Conservation (phyloP, 2,113 vertebrate species). For the Scopus umbretta region DNA sequence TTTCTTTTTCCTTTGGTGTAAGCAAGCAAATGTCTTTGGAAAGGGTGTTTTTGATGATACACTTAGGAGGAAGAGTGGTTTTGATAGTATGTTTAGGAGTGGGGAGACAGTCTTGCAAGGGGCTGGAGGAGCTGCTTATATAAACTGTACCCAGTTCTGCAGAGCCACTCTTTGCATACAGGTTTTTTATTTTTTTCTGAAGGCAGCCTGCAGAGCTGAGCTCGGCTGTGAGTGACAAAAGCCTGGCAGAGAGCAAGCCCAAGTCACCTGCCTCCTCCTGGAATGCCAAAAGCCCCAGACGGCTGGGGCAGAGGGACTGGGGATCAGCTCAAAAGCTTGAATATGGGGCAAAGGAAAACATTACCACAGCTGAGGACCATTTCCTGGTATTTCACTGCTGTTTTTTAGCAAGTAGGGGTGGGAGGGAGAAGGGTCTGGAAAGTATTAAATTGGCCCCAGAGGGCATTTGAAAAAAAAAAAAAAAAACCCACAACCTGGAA, state of each 20-base stretch:
- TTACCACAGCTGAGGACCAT: constrained; percentile 1
- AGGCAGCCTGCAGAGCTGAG: background rate
- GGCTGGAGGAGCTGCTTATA: background rate
- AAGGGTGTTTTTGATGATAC: background rate
- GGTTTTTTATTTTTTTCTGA: background rate
- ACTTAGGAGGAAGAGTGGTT: background rate
- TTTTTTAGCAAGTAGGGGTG: background rate
- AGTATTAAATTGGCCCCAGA: constrained; percentile 29
- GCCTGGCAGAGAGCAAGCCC: background rate
- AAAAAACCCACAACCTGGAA: background rate
- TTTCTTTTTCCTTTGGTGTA: background rate
- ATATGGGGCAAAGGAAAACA: background rate
- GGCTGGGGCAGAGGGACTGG: background rate
- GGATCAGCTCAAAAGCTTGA: background rate
- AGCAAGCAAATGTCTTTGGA: background rate
- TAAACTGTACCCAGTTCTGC: background rate
- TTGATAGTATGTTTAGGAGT: background rate
- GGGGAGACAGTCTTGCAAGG: background rate
- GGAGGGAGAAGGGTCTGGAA: constrained; percentile 3
- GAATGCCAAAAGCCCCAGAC: background rate
- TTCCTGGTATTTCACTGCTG: constrained; percentile 49
- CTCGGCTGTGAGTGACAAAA: background rate
- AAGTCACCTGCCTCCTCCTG: background rate
- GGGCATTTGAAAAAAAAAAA: background rate
- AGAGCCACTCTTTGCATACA: background rate